Evolutionary conservation across 2,888 invertebrate genomes (phyloP), one percentile per base, ranked within the genome.

Genomic region (Aleiodes testaceus): DNA sequence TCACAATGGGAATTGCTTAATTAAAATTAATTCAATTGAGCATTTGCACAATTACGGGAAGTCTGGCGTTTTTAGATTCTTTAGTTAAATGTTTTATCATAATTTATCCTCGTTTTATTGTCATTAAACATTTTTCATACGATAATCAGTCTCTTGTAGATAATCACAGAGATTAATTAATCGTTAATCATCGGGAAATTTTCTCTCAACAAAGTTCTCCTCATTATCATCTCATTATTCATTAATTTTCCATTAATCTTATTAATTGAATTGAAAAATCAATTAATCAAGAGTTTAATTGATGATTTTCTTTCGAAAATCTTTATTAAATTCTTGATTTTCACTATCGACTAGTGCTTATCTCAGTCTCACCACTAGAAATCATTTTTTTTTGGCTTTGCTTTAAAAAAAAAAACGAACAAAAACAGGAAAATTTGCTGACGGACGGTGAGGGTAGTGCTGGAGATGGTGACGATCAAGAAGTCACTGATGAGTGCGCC

Each of bases 401-500:
- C 74, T 75, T 75, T 45, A 65, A 61, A 59, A 59, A 59, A 45
- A 45, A 45, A 76, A n/a, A n/a, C n/a, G n/a, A n/a, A 77, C 81
- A 78, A 79, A 78, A 26, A 26, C 87, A 91, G 90, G 90, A 90
- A 85, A 89, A 89, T 84, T 87, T 88, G 80, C 86, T 91, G 85
- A 91, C 91, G 70, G 91, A 92, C 84, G 91, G 90, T 77, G 89
- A 90, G 84, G 89, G 88, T 80, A 90, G 90, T 83, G 90, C 89
- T 78, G 90, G 89, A 79, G 91, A 91, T 81, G 80, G 81, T 66
- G 86, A 87, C 72, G 91, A 92, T 82, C 90, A 89, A 82, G 92
- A 93, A 87, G 90, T 93, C 71, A 92, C 92, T 70, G 93, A 93
- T 87, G 93, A 93, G 87, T 92, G 92, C 84, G 92, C 92, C 74